phyloP scores from a whole-genome alignment of 2,888 invertebrate genomes.

The Heliconius sara region DNA sequence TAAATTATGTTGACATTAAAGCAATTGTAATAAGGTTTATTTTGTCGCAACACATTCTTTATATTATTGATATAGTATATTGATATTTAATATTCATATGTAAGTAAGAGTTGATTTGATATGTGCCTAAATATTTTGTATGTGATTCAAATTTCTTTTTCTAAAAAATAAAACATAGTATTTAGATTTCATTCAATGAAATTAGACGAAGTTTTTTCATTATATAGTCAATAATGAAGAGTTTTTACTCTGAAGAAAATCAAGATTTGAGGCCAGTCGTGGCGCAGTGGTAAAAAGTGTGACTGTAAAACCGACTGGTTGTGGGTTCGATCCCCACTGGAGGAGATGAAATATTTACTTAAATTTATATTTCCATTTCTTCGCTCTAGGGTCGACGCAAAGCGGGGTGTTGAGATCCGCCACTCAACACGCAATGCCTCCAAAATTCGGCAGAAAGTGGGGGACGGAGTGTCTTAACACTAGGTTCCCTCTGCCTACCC shows the following conservation, averaged over 20 bases:
- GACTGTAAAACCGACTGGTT: no score
- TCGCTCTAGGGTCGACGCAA: no score
- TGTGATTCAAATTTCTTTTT: neutral
- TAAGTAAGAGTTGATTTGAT: neutral
- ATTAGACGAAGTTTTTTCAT: neutral
- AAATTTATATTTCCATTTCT: no score
- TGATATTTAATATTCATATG: slow-evolving; percentile 11
- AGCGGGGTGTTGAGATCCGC: no score
- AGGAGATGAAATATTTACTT: no score
- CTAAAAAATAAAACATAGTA: neutral
- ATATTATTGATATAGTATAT: neutral
- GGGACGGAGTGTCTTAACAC: no score
- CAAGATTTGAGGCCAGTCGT: neutral
- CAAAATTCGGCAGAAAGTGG: no score
- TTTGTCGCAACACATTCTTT: slow-evolving; percentile 6
- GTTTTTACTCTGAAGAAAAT: no score
- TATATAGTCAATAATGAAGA: neutral
- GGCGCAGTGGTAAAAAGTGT: no score
- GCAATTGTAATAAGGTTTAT: slow-evolving; percentile 13
- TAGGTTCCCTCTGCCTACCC: no score
- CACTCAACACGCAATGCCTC: no score
- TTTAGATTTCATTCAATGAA: neutral
- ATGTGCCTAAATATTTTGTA: neutral
- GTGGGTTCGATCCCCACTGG: no score
- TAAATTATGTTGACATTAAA: slow-evolving; percentile 16